Evolutionary conservation across 2,797 vertebrate genomes (phyloP).

Genomic region (Cryptoblepharus egeriae): DNA sequence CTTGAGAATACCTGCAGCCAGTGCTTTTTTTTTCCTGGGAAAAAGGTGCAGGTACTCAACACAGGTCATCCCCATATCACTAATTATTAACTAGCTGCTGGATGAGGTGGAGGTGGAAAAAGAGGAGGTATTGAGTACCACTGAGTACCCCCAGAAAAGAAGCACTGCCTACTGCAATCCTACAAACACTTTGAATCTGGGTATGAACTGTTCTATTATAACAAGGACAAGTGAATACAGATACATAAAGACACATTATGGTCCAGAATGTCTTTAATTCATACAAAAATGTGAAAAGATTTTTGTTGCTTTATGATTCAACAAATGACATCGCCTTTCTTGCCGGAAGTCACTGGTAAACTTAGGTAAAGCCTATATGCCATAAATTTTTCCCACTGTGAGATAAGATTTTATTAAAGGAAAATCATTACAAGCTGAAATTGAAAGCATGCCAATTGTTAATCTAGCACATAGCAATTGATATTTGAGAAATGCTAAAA

Average conservation of each 20-base stretch:
- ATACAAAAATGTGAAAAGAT: not conserved
- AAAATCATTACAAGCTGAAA: not conserved
- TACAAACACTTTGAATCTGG: not conserved
- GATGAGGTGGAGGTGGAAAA: no score
- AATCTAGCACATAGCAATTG: not conserved
- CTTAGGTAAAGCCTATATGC: not conserved
- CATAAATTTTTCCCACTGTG: not conserved
- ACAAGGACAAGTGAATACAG: no score
- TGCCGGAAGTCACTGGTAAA: not conserved
- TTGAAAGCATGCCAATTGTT: not conserved
- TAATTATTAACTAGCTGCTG: no score
- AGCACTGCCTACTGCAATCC: no score
- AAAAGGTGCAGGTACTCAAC: no score
- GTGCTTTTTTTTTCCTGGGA: no score
- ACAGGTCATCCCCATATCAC: no score
- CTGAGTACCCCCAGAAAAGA: no score
- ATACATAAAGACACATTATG: no score
- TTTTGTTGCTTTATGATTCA: not conserved
- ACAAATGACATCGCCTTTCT: not conserved
- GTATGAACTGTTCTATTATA: rapidly evolving
- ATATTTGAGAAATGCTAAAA: not conserved
- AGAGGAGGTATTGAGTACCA: no score
- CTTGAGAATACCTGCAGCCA: no score
- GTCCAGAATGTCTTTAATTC: not conserved
- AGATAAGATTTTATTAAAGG: not conserved